These are phyloP conservation scores for Diachasma alloeum DNA, from an alignment of 1,140 invertebrate species.

Conservation along the genomic window DNA sequence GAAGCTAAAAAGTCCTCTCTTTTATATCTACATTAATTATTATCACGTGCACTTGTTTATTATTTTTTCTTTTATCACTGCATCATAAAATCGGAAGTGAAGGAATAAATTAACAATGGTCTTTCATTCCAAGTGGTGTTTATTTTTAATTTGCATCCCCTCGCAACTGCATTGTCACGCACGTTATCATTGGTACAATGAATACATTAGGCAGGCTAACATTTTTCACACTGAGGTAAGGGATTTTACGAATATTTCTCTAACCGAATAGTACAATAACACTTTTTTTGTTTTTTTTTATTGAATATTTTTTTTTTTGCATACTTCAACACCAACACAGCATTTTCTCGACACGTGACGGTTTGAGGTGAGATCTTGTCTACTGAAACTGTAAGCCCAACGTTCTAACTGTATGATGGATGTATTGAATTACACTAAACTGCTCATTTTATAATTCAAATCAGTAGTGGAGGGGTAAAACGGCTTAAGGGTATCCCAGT, in stretches of 20 bases:
- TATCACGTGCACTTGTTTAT: neutral
- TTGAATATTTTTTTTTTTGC: neutral
- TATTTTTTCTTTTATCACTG: slow-evolving; percentile 15
- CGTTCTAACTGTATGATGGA: no score
- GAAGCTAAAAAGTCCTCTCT: neutral
- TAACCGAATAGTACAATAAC: neutral
- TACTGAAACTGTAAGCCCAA: no score
- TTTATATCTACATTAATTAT: slow-evolving; percentile 1
- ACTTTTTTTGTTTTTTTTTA: slow-evolving; percentile 15
- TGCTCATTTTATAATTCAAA: no score
- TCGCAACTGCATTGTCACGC: slow-evolving; percentile 5
- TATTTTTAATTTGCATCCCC: neutral
- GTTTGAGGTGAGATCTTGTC: no score
- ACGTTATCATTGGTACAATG: neutral
- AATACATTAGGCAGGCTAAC: slow-evolving; percentile 8
- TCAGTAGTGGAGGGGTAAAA: no score
- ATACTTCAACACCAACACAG: neutral
- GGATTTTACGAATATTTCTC: slow-evolving; percentile 1
- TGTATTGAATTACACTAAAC: no score
- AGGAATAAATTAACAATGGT: slow-evolving; percentile 6
- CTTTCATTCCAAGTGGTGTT: slow-evolving; percentile 7
- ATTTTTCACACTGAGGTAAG: slow-evolving; percentile 23
- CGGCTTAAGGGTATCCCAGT: no score
- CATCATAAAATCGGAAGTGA: neutral
- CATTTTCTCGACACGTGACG: neutral